Conservation (phyloP, 2,797 vertebrate genomes). For the Gallinago nigripennis region DNA sequence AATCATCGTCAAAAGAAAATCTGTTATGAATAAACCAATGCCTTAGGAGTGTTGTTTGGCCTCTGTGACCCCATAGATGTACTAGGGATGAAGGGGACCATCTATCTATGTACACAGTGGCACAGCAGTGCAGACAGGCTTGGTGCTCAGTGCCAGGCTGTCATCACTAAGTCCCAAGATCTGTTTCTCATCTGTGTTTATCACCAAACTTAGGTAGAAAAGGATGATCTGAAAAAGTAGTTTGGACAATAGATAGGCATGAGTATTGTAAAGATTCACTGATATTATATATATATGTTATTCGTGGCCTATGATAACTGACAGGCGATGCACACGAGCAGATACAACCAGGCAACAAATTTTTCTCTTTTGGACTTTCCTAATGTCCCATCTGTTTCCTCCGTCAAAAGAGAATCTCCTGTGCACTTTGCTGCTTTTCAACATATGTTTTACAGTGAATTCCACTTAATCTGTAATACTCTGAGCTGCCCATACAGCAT, state of each 20-base stretch:
- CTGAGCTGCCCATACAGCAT: background rate
- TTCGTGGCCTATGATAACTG: background rate
- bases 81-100: background rate
- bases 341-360: background rate
- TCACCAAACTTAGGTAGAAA: background rate
- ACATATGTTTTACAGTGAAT: background rate
- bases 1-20: background rate
- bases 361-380: background rate
- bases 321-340: background rate
- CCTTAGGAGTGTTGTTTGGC: background rate
- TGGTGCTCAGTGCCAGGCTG: background rate
- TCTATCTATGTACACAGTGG: background rate
- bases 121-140: background rate
- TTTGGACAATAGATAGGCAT: background rate
- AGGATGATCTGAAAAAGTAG: background rate
- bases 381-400: background rate
- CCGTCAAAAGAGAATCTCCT: background rate
- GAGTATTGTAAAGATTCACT: background rate
- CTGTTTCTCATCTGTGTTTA: background rate
- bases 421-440: background rate
- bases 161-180: background rate
- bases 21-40: background rate
- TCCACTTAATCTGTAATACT: background rate
- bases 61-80: background rate
- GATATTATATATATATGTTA: background rate